These are phyloP conservation scores for Mus spretus DNA, from an alignment of 2,797 vertebrate species.

Conservation along the genomic window DNA sequence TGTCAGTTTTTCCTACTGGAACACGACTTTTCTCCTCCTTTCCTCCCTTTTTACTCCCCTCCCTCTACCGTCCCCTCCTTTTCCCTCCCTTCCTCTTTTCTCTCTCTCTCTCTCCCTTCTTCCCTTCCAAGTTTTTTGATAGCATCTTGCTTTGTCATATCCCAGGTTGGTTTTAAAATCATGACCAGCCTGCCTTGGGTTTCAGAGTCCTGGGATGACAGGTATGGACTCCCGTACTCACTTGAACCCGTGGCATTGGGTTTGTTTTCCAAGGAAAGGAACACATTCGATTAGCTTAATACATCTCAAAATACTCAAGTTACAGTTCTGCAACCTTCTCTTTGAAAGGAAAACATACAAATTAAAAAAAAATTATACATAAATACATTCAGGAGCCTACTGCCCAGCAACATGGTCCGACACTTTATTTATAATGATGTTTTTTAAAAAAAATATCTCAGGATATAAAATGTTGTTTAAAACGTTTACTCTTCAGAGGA, in stretches of 20 bases:
- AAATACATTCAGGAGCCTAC: constrained; percentile 37
- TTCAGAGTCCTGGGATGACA: background rate
- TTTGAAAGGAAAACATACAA: constrained; percentile 33
- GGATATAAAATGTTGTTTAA: background rate
- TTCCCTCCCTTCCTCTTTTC: background rate
- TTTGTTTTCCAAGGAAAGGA: background rate
- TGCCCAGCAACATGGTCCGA: background rate
- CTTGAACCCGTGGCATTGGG: background rate
- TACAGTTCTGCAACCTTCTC: background rate
- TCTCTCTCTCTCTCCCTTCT: too few species aligned
- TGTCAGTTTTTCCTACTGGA: background rate
- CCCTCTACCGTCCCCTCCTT: background rate
- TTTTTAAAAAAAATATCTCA: constrained; percentile 3
- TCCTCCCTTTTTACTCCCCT: too few species aligned
- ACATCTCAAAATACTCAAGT: background rate
- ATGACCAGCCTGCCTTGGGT: background rate
- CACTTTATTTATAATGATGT: background rate
- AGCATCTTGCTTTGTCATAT: background rate
- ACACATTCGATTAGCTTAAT: background rate
- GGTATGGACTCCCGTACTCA: background rate
- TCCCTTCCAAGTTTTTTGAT: background rate
- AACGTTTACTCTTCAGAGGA: constrained; percentile 19
- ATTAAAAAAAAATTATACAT: constrained; percentile 10
- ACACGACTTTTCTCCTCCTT: background rate
- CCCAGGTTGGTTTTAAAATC: background rate